Evolutionary conservation across 2,888 invertebrate genomes (phyloP).

Genomic region (Gymnosoma rotundatum): DNA sequence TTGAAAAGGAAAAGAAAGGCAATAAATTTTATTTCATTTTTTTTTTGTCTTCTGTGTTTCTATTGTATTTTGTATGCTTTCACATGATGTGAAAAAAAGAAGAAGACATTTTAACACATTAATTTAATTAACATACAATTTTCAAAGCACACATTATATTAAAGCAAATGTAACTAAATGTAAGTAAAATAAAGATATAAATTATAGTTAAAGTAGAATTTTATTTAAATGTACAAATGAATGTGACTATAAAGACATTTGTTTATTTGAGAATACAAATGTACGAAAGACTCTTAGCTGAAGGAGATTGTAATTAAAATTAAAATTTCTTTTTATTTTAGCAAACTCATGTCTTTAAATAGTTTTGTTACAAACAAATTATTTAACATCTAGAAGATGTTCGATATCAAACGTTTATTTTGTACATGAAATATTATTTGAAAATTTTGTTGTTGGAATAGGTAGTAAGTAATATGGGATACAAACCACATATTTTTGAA

Average conservation of each 20-base stretch:
- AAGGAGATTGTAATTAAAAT: too few species aligned
- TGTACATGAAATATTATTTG: too few species aligned
- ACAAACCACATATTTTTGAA: too few species aligned
- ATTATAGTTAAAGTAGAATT: not conserved
- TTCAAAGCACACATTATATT: constrained; percentile 3
- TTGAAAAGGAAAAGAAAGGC: constrained; percentile 53
- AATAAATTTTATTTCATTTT: constrained; percentile 45
- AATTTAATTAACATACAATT: constrained; percentile 50
- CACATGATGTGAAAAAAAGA: not conserved
- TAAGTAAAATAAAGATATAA: constrained; percentile 22
- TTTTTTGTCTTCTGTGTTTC: not conserved
- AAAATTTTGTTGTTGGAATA: too few species aligned
- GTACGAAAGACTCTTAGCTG: not conserved
- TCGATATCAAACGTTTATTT: too few species aligned
- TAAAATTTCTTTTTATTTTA: too few species aligned
- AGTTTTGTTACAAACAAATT: too few species aligned
- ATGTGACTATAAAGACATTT: not conserved
- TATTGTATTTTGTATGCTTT: not conserved
- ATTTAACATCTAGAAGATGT: too few species aligned
- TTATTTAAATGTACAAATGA: not conserved
- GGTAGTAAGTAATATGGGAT: too few species aligned
- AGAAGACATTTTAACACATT: not conserved
- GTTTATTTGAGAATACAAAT: not conserved
- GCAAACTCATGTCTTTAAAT: too few species aligned
- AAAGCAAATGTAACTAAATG: constrained; percentile 12